Base-by-base conservation (phyloP, 2,797 vertebrate species). In the Xerus rutilus region DNA sequence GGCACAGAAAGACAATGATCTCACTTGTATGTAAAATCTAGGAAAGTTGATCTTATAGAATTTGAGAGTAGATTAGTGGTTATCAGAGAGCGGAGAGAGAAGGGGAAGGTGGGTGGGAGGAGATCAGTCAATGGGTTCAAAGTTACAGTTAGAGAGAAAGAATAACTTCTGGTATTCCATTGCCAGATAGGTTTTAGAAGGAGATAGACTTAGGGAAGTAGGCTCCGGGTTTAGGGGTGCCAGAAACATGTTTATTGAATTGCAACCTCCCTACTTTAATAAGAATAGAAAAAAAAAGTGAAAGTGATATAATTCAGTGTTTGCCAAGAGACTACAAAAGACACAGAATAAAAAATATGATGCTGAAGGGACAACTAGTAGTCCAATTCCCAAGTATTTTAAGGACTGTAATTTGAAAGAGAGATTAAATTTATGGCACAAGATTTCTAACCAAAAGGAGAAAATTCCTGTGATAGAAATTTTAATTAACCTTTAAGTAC, bases 361-460 rank as follows among this genome's bases (percentile, higher is more conserved):
- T 30, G 18, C 65, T 47, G 18, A 83, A 90, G 4, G 11, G 32
- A 43, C 30, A 82, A 49, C 30, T 87, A 84, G 83, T 90, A 54
- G 62, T 12, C 28, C 4, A 83, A 9, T 62, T 62, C 45, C 52
- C 35, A 72, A 67, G 30, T 65, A 39, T 21, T 81, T 59, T 13
- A 93, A 97, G 21, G 1, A 2, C 39, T 77, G 1, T 67, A 30
- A 49, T 86, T 62, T 95, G 73, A 93, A 57, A 88, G 59, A 83
- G 43, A 20, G 7, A 35, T 88, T 65, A 47, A 90, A 77, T 85
- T 59, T 57, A 64, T 89, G 57, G 4, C 69, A 67, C 30, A 52
- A 93, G 30, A 73, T 49, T 88, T 91, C 49, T 28, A 91, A 88
- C 21, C 57, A 39, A 83, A 90, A 81, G 54, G 39, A 90, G 11